A percentile compares a stretch with the other conserved stretches of the same genome.
Conservation (phyloP, 2,113 vertebrate species). For the Sitta europaea region DNA sequence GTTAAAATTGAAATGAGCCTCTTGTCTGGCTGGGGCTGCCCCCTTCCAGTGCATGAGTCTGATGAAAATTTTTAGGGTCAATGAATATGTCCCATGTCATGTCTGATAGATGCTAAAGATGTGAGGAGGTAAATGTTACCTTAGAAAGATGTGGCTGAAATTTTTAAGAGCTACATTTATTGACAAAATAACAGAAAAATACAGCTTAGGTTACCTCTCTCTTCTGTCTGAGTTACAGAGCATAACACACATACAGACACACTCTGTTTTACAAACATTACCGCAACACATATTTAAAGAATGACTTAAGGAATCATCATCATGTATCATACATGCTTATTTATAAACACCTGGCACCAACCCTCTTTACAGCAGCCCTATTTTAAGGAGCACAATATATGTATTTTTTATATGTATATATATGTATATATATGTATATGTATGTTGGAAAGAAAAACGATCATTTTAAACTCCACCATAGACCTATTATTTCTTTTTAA, state of each 20-base stretch:
- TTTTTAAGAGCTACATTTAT: slow-evolving; percentile 70
- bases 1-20: slow-evolving; percentile 92
- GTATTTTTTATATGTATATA: background rate
- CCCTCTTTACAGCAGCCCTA: background rate
- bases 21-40: slow-evolving; percentile 78
- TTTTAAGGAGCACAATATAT: background rate
- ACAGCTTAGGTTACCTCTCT: background rate
- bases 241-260: background rate
- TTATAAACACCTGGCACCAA: background rate
- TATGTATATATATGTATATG: too few relatives aligned
- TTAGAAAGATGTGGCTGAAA: slow-evolving; percentile 80
- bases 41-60: slow-evolving; percentile 78
- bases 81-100: slow-evolving; percentile 88
- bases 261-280: background rate
- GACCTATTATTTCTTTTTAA: background rate
- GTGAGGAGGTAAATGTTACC: slow-evolving; percentile 89
- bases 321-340: background rate
- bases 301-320: background rate
- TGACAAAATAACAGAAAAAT: slow-evolving; percentile 64
- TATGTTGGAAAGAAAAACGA: background rate
- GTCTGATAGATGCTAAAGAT: slow-evolving; percentile 86
- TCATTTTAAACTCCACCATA: background rate
- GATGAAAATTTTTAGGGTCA: slow-evolving; percentile 93
- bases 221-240: background rate
- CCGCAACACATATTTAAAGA: background rate